These are phyloP conservation scores for Dexiosoma caninum DNA, from an alignment of 2,888 invertebrate species.

Conservation along the genomic window DNA sequence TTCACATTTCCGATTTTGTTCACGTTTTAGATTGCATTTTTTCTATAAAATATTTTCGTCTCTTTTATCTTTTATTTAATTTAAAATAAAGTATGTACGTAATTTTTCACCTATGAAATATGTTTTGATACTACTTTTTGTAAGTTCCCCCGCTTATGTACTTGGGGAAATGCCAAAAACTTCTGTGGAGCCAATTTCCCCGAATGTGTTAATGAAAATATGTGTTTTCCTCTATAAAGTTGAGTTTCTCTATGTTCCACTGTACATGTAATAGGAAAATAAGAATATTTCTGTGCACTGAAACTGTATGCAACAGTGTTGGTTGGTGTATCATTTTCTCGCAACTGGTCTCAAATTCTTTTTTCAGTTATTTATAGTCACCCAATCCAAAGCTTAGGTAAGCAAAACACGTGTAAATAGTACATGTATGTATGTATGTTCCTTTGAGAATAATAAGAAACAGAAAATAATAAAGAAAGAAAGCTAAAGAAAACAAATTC, in stretches of 20 bases:
- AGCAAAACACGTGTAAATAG: slow-evolving; percentile 54
- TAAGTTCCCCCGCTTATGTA: too few relatives aligned
- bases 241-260: neutral
- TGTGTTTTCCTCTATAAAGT: too few relatives aligned
- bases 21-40: too few relatives aligned
- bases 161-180: too few relatives aligned
- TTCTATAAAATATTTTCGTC: too few relatives aligned
- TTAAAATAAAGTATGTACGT: too few relatives aligned
- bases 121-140: too few relatives aligned
- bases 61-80: too few relatives aligned
- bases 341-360: slow-evolving; percentile 50
- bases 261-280: neutral
- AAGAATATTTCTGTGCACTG: neutral
- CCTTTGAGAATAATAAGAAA: slow-evolving; percentile 14
- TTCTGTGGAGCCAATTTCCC: too few relatives aligned
- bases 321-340: slow-evolving; percentile 47
- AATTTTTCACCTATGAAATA: too few relatives aligned
- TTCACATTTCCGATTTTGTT: too few relatives aligned
- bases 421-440: slow-evolving; percentile 60
- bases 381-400: slow-evolving; percentile 46
- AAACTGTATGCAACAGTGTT: slow-evolving; percentile 15
- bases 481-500: neutral
- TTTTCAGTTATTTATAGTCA: slow-evolving; percentile 25
- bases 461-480: slow-evolving; percentile 8
- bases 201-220: too few relatives aligned